These are phyloP conservation scores for Phragmatobia fuliginosa DNA, from an alignment of 2,888 invertebrate species.

Conservation along the genomic window DNA sequence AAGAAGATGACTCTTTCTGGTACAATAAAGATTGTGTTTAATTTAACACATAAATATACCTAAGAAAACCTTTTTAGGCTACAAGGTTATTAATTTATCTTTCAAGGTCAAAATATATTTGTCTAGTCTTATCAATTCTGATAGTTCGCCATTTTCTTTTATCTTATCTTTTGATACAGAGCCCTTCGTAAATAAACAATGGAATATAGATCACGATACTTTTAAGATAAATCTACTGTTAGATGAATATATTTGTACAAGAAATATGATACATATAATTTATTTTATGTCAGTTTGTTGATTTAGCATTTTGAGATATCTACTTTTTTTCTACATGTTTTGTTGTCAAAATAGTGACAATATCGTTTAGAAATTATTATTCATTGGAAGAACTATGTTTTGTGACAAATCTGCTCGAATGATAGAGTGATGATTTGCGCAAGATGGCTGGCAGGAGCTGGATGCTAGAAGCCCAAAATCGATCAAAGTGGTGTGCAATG, in stretches of 20 bases:
- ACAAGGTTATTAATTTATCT: neutral
- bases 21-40: too few species aligned
- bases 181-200: neutral
- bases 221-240: neutral
- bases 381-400: too few species aligned
- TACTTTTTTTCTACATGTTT: too few species aligned
- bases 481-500: too few species aligned
- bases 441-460: too few species aligned
- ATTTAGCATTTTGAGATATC: neutral
- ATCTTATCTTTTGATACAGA: neutral
- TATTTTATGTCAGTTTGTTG: slow-evolving; percentile 2
- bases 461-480: too few species aligned
- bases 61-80: neutral
- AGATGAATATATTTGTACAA: slow-evolving; percentile 2
- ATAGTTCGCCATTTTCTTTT: neutral
- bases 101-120: neutral
- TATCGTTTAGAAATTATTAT: too few species aligned
- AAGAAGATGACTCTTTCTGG: too few species aligned
- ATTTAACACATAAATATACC: neutral
- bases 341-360: too few species aligned
- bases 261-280: slow-evolving; percentile 11
- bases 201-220: neutral
- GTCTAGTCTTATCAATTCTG: neutral
- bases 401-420: too few species aligned
- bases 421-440: too few species aligned